Conservation (phyloP, 2,113 vertebrate genomes). For the Bubo scandiacus region DNA sequence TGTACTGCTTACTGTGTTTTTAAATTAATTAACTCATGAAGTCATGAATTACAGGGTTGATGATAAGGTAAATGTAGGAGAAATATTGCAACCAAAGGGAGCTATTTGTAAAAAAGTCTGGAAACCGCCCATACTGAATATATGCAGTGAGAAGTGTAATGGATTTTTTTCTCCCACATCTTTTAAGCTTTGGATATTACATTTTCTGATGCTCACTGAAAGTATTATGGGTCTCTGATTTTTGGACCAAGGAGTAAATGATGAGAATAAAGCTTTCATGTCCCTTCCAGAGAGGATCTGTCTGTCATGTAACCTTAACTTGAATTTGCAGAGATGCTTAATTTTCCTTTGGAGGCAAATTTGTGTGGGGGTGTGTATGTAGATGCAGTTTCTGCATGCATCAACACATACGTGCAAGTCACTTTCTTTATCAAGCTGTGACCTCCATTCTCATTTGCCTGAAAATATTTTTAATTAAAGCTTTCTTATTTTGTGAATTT, state of each 20-base stretch:
- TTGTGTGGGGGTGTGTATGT: neutral
- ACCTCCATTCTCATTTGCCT: neutral
- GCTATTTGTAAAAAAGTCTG: neutral
- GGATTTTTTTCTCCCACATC: neutral
- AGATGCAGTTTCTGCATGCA: neutral
- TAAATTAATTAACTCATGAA: neutral
- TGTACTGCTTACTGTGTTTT: neutral
- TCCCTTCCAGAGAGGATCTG: neutral
- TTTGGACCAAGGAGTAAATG: neutral
- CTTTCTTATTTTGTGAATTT: neutral
- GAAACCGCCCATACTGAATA: neutral
- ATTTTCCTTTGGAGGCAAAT: neutral
- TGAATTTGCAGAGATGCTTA: neutral
- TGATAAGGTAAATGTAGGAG: neutral
- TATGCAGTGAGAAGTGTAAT: neutral
- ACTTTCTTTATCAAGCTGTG: neutral
- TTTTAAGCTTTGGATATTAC: neutral
- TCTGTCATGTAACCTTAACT: neutral
- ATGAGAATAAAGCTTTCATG: neutral
- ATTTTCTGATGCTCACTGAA: too few species aligned
- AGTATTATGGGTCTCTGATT: neutral
- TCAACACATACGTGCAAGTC: rapidly evolving
- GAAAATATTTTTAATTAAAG: neutral
- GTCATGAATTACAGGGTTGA: neutral
- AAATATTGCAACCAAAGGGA: neutral